phyloP scores from a whole-genome alignment of 2,888 invertebrate species.

The Eledona agricola region DNA sequence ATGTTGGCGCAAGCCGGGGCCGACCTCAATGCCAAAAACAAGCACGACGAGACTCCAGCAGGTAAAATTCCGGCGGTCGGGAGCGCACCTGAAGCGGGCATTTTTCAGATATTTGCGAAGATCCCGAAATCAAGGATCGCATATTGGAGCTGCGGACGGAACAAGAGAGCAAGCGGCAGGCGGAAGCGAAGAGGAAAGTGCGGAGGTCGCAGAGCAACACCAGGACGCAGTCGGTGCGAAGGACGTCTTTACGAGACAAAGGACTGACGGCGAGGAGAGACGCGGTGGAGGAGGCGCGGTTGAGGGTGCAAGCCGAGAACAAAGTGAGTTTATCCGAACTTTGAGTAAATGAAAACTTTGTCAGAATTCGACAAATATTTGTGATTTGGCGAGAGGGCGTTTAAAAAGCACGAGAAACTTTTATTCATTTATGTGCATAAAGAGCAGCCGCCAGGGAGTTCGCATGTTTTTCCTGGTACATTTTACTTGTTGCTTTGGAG shows the following conservation, averaged over 20 bases:
- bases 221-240: constrained; percentile 89
- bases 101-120: constrained; percentile 89
- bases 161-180: constrained; percentile 78
- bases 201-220: constrained; percentile 80
- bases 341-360: too few species aligned
- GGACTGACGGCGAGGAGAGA: constrained; percentile 93
- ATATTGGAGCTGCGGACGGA: constrained; percentile 89
- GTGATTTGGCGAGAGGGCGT: too few species aligned
- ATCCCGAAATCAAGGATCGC: constrained; percentile 90
- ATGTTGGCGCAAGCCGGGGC: constrained; percentile 95
- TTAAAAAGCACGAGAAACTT: constrained; percentile 12
- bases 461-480: too few species aligned
- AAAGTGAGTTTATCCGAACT: constrained; percentile 53
- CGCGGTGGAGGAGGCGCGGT: constrained; percentile 89
- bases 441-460: neutral
- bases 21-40: constrained; percentile 95
- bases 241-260: constrained; percentile 93
- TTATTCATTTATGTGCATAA: constrained; percentile 17
- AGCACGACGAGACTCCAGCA: constrained; percentile 96
- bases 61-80: constrained; percentile 67
- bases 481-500: too few species aligned
- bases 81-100: too few species aligned
- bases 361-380: too few species aligned
- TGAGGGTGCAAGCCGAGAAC: constrained; percentile 68
- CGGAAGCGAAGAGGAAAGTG: constrained; percentile 71